Base-by-base conservation (phyloP, 1,140 invertebrate species). In the Drosophila gunungcola region DNA sequence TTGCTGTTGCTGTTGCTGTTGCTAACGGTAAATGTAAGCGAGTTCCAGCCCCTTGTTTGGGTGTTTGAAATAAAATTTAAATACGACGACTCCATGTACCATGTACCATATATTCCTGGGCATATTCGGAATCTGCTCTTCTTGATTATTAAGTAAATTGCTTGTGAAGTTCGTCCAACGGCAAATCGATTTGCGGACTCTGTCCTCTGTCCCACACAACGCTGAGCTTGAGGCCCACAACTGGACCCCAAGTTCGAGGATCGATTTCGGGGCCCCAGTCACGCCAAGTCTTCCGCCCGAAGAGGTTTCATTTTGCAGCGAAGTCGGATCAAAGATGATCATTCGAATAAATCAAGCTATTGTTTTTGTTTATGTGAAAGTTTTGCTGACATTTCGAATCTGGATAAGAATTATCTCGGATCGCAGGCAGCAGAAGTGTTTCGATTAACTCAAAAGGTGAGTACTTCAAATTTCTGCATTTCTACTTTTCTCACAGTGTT, bases 21-120 rank as follows among this genome's bases (percentile, higher is more conserved):
- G 72, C 53, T 53, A 88, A 83, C 84, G 84, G 83, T 89, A 83
- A 89, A 79, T 41, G 49, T 46, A 69, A 46, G 63, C 62, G 61
- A 61, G 42, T 65, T 70, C 21, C 62, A 42, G 57, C n/a, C 64
- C 60, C 36, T 32, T 36, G 12, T 3, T 43, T 55, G 61, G 53
- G 53, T 43, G 63, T 73, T 46, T 77, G 57, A 21, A 78, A 73
- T 63, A 63, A 78, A 73, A 78, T 88, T 88, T 75, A 85, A 85
- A 88, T 86, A 73, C 58, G 34, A 73, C 58, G 34, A 55, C 51
- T 63, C 25, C 55, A 34, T 60, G 48, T 53, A 21, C 16, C 16
- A 1, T 21, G 16, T 21, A 21, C 16, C 16, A 21, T 21, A 34
- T 25, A 45, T 72, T 72, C 12, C 12, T 6, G 12, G 27, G 41